Percentiles rank a stretch among this genome's conserved stretches.
Evolutionary conservation across 2,113 vertebrate species (phyloP).

Genomic region (Odocoileus hemionus): DNA sequence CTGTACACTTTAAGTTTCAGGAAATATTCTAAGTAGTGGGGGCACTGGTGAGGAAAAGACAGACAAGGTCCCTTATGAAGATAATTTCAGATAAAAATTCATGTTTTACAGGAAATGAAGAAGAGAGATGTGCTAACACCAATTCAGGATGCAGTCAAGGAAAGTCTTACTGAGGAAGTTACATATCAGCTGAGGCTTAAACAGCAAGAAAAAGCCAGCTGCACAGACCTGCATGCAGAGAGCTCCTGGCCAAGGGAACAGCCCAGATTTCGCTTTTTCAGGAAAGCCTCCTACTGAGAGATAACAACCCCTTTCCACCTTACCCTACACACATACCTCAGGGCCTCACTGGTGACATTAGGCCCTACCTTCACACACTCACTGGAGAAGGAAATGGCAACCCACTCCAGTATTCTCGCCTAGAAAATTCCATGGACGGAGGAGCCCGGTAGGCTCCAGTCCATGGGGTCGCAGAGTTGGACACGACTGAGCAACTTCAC

Average conservation of each 20-base stretch:
- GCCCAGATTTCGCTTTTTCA: not conserved
- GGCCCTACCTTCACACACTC: not conserved
- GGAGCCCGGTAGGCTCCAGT: not conserved
- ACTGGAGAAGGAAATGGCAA: not conserved
- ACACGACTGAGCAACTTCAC: not conserved
- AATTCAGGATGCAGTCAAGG: not conserved
- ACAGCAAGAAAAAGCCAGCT: not conserved
- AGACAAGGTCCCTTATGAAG: not conserved
- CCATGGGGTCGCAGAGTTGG: not conserved
- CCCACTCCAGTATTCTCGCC: not conserved
- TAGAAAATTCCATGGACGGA: not conserved
- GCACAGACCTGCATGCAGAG: not conserved
- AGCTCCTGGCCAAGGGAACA: not conserved
- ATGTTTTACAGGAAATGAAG: not conserved
- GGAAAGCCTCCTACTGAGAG: not conserved
- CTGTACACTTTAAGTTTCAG: not conserved
- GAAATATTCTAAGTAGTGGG: not conserved
- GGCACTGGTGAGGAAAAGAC: not conserved
- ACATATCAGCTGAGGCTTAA: not conserved
- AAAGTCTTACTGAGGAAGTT: not conserved
- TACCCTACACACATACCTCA: fast-evolving
- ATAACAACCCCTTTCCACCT: not conserved
- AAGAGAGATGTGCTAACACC: not conserved
- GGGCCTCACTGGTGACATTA: not conserved
- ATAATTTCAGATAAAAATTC: not conserved